Evolutionary conservation across 2,888 invertebrate genomes (phyloP).

Genomic region (Hypolimnas misippus): DNA sequence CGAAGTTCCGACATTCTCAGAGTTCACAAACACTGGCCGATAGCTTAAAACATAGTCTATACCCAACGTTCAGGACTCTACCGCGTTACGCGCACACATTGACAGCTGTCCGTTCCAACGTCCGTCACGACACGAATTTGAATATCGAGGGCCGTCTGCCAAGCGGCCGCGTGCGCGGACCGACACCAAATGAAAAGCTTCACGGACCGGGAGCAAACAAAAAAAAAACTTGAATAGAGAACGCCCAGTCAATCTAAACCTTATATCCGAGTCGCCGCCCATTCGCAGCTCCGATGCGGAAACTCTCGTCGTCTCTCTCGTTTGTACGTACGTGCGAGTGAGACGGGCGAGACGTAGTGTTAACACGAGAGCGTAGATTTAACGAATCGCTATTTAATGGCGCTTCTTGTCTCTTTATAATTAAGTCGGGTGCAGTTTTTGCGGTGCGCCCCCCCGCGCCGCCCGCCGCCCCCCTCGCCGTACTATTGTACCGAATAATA

Average conservation of each 20-base stretch:
- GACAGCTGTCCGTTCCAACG: slow-evolving; percentile 25
- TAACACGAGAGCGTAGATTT: slow-evolving; percentile 82
- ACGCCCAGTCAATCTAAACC: slow-evolving; percentile 84
- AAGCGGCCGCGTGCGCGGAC: slow-evolving; percentile 64
- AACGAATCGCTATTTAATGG: slow-evolving; percentile 84
- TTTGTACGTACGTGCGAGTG: slow-evolving; percentile 45
- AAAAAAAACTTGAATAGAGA: slow-evolving; percentile 77
- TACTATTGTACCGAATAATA: slow-evolving; percentile 74
- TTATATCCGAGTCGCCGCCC: slow-evolving; percentile 85
- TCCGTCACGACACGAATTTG: slow-evolving; percentile 21
- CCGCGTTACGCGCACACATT: slow-evolving; percentile 33
- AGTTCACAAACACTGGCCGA: slow-evolving; percentile 41
- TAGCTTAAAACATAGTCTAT: slow-evolving; percentile 37
- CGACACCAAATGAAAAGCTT: slow-evolving; percentile 78
- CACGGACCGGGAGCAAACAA: slow-evolving; percentile 60
- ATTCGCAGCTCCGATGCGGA: slow-evolving; percentile 85
- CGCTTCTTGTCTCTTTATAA: slow-evolving; percentile 84
- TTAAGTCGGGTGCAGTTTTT: slow-evolving; percentile 84
- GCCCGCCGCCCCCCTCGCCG: slow-evolving; percentile 46
- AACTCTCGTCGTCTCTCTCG: slow-evolving; percentile 57
- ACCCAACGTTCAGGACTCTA: slow-evolving; percentile 38
- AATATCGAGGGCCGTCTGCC: slow-evolving; percentile 44
- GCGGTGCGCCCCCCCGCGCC: slow-evolving; percentile 58
- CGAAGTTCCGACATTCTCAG: slow-evolving; percentile 72
- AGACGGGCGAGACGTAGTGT: slow-evolving; percentile 67